Evolutionary conservation across 23 tunicate species (phyloP).

Genomic region (Corella eumyota): DNA sequence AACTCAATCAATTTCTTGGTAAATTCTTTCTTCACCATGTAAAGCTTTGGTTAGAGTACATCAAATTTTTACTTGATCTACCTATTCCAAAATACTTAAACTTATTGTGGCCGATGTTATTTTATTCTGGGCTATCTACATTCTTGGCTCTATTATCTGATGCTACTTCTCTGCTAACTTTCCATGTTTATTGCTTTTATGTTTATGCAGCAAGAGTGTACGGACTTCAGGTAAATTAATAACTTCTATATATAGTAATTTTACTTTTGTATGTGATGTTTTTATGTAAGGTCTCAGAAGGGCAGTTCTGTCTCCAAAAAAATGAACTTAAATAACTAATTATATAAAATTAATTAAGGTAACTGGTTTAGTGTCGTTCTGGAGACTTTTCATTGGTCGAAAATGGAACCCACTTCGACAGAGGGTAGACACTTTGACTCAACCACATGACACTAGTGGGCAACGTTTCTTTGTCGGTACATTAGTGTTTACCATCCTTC

Average conservation of each 20-base stretch:
- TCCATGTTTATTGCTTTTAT: conserved; percentile 84
- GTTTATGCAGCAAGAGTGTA: conserved; percentile 82
- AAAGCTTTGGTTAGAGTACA: conserved; percentile 72
- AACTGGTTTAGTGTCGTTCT: conserved; percentile 61
- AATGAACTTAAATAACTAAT: too few species aligned
- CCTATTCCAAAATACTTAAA: conserved; percentile 3
- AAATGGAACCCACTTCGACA: conserved; percentile 76
- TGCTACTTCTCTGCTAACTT: conserved; percentile 33
- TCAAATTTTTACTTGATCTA: conserved; percentile 23
- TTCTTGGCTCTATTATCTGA: conserved; percentile 48
- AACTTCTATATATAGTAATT: not conserved
- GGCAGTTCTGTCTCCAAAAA: too few species aligned
- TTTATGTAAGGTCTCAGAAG: not conserved
- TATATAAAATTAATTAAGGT: too few species aligned
- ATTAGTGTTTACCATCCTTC: conserved; percentile 47
- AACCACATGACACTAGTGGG: conserved; percentile 26
- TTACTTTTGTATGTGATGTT: not conserved
- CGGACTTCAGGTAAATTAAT: conserved; percentile 46
- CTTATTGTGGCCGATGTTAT: conserved; percentile 24
- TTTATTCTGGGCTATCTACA: conserved; percentile 61
- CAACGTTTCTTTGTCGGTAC: conserved; percentile 75
- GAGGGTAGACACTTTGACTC: conserved; percentile 61
- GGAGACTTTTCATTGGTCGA: conserved; percentile 72
- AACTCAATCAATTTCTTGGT: conserved; percentile 80
- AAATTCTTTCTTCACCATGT: conserved; percentile 87